Base-by-base conservation (phyloP, 35 echinoderm and acorn worm species). In the Ophioderma brevispina region DNA sequence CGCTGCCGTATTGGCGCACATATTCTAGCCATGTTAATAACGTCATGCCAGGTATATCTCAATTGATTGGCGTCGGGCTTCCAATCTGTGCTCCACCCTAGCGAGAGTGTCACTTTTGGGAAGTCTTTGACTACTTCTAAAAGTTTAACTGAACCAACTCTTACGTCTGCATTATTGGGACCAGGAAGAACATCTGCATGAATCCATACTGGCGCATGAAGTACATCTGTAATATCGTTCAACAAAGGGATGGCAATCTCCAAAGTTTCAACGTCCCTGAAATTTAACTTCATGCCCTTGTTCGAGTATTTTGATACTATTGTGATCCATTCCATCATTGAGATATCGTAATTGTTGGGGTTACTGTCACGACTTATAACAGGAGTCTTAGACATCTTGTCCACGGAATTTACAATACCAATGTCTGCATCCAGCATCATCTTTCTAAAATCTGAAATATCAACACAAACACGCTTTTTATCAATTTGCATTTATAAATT, bases 391-490 rank as follows among this genome's bases (percentile, higher is more conserved):
- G 76, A 78, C 39, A 56, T 94, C 25, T 76, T 63, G 41, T 81
- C 83, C 11, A 79, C 38, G 15, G 55, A 52, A 75, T 83, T 87
- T 40, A 43, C 37, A 32, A 98, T 56, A 78, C 86, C 75, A 8
- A 98, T 89, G 75, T 98, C 96, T 34, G 90, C 86, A 31, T 94
- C 90, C 37, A 98, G 36, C 90, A 98, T 94, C 96, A 98, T 94
- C 6, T 89, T 6, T 39, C 92, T 81, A 37, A 87, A 92, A 84
- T 94, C 96, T 98, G 77, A 19, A 80, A 46, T 4, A 46, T 46
- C 41, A 46, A 17, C 41, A 17, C 41, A 46, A 46, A 46, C 41
- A 46, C n/a, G n/a, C n/a, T n/a, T n/a, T n/a, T n/a, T n/a, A n/a
- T n/a, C n/a, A n/a, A n/a, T n/a, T n/a, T n/a, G n/a, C n/a, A n/a